Percentiles rank a stretch among this genome's conserved stretches.
Evolutionary conservation across 2,113 vertebrate genomes (phyloP).

Genomic region (Eleginops maclovinus): DNA sequence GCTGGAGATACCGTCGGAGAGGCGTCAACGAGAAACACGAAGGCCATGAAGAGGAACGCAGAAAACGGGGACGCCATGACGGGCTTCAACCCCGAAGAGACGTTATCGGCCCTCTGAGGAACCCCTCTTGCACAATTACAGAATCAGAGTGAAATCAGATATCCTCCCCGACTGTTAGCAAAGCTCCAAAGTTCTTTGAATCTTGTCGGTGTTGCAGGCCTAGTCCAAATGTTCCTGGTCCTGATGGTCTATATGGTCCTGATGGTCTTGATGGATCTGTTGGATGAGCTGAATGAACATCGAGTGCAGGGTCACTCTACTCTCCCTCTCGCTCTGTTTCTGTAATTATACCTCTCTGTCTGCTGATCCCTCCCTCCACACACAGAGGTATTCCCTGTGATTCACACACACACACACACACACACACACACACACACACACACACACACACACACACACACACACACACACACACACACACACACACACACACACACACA

Average conservation of each 20-base stretch:
- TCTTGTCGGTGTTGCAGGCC: not conserved
- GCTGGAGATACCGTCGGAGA: conserved; percentile 74
- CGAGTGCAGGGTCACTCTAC: conserved; percentile 82
- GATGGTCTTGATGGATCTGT: not conserved
- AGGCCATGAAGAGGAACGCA: conserved; percentile 85
- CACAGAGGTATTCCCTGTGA: conserved; percentile 83
- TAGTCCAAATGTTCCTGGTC: not conserved
- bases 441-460: conserved; percentile 37
- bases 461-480: conserved; percentile 48
- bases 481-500: conserved; percentile 37
- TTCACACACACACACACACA: conserved; percentile 58
- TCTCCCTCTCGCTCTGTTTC: conserved; percentile 74
- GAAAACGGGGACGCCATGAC: conserved; percentile 88
- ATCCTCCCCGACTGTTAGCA: not conserved
- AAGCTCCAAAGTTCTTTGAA: not conserved
- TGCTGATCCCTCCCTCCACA: conserved; percentile 81
- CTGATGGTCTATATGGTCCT: not conserved
- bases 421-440: conserved; percentile 27
- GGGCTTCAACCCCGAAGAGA: conserved; percentile 10
- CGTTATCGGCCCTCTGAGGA: too few species aligned
- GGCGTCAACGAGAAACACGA: conserved; percentile 83
- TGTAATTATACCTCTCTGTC: conserved; percentile 83
- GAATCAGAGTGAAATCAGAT: too few species aligned
- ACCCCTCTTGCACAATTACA: too few species aligned
- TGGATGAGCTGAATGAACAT: conserved; percentile 67